A percentile compares a stretch with the other conserved stretches of the same genome.
Conservation (phyloP, 37 sponge, comb jelly and placozoan species). For the Cladorhizidae sp. region DNA sequence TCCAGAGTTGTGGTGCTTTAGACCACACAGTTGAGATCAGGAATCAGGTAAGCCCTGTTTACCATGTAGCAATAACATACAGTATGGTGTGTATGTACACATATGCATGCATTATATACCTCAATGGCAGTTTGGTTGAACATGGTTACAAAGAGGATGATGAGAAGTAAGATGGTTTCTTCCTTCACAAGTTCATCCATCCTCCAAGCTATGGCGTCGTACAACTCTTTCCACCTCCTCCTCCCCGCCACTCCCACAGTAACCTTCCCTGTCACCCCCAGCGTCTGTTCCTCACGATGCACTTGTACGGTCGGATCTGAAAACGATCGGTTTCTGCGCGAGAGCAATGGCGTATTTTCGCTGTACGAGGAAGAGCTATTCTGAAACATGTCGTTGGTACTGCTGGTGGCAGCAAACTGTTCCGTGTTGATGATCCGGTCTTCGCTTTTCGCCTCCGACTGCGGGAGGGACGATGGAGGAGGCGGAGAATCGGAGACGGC, state of each 20-base stretch:
- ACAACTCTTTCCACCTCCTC: not conserved
- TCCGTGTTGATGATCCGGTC: not conserved
- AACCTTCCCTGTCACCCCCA: not conserved
- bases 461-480: not conserved
- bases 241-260: not conserved
- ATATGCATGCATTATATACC: conserved; percentile 56
- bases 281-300: not conserved
- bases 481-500: not conserved
- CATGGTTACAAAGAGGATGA: conserved; percentile 63
- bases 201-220: not conserved
- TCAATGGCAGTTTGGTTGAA: conserved; percentile 83
- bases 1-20: no score
- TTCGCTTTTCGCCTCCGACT: no score
- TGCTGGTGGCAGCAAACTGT: not conserved
- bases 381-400: not conserved
- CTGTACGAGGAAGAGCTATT: no score
- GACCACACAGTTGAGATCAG: no score
- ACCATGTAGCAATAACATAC: not conserved
- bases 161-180: conserved; percentile 72
- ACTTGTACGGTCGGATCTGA: not conserved
- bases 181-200: conserved; percentile 55
- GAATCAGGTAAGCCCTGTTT: no score
- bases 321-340: not conserved
- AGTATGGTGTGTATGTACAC: not conserved
- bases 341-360: not conserved